phyloP scores from a whole-genome alignment of 2,797 vertebrate genomes.

The Chelmon rostratus region DNA sequence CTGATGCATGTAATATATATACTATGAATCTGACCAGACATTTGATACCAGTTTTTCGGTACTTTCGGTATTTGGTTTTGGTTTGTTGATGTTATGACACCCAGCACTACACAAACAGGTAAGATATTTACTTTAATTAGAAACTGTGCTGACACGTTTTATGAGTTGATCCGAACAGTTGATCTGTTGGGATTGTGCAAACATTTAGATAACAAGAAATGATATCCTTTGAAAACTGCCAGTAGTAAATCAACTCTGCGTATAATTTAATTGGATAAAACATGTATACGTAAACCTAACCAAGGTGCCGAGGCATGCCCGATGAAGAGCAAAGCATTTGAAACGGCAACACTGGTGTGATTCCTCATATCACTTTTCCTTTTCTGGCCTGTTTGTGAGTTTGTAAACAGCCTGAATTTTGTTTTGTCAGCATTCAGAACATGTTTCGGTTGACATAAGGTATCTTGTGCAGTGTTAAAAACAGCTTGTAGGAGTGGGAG shows the following conservation, averaged over 20 bases:
- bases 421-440: slow-evolving; percentile 75
- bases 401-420: slow-evolving; percentile 65
- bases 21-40: not conserved
- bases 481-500: slow-evolving; percentile 80
- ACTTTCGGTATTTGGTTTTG: not conserved
- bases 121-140: not conserved
- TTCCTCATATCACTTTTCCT: slow-evolving; percentile 29
- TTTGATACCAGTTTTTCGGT: not conserved
- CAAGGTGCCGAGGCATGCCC: not conserved
- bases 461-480: slow-evolving; percentile 75
- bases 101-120: not conserved
- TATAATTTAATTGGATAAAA: slow-evolving; percentile 16
- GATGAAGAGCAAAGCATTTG: not conserved
- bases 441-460: slow-evolving; percentile 75
- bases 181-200: not conserved
- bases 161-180: not conserved
- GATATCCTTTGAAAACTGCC: slow-evolving; percentile 9
- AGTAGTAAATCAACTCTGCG: not conserved
- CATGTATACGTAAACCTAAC: slow-evolving; percentile 20
- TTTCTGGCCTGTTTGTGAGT: slow-evolving; percentile 56
- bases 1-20: no score
- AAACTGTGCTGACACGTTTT: not conserved
- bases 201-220: not conserved
- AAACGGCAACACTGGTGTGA: not conserved
- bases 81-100: not conserved